Base-by-base conservation (phyloP, 2,113 vertebrate genomes). In the Galeopterus variegatus region DNA sequence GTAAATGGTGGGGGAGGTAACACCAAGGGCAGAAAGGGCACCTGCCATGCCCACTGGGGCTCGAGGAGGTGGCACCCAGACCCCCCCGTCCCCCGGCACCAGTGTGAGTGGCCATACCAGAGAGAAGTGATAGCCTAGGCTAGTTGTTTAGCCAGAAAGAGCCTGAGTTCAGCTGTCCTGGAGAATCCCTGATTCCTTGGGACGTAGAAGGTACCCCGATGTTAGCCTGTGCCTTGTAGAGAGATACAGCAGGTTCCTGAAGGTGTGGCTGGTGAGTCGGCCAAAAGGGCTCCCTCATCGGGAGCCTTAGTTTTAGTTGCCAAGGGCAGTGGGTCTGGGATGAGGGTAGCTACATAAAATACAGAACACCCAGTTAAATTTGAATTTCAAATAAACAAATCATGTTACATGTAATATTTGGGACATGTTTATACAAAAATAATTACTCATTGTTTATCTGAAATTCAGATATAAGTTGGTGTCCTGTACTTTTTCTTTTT, bases 401-500 rank as follows among this genome's bases (percentile, higher is more conserved):
- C 86, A 45, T 80, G 50, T n/a, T 58, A n/a, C 15, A 21, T 72
- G 11, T 36, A 69, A 67, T 82, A 91, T 77, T 77, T 77, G 17
- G 54, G 48, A 64, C n/a, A 75, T 73, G 45, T 15, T 64, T 62
- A 67, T 2, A 17, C 24, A 54, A 33, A 65, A 92, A 84, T n/a
- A 65, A 11, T 18, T 67, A 77, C 18, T 36, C 21, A 19, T 56
- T 89, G n/a, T 92, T 89, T 89, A 85, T 87, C 85, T 81, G 36
- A 88, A 84, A 85, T 85, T 84, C 41, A 54, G 15, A 70, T 95
- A 79, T 93, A 95, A 80, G 10, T 23, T 33, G 31, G 6, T 64
- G 6, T 75, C 64, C 45, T 80, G 0, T 69, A 60, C 87, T 93
- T 94, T 84, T 54, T 76, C 64, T 95, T 76, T 69, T 95, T 76